Conservation (phyloP, 2,888 invertebrate genomes). For the Ptycholaimellus sp. region DNA sequence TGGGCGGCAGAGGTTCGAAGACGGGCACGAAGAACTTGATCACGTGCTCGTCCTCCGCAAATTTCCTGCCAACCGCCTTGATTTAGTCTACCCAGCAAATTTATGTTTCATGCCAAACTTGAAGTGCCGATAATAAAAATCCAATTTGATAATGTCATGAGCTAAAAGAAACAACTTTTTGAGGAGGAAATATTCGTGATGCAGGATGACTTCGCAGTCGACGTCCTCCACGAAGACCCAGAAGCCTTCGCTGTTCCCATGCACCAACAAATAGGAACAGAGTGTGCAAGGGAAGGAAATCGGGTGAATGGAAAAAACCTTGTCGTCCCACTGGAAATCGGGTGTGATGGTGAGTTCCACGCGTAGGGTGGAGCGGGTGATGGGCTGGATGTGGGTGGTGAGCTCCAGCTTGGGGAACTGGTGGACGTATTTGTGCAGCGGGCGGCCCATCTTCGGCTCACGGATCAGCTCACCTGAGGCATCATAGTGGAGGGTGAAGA, state of each 20-base stretch:
- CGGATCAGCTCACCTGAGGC: conserved; percentile 62
- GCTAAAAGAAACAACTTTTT: conserved; percentile 36
- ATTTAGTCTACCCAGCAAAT: background rate
- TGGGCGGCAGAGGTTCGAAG: conserved; percentile 89
- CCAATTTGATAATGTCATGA: conserved; percentile 2
- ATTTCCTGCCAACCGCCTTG: conserved; percentile 40
- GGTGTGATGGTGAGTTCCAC: conserved; percentile 91
- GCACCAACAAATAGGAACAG: conserved; percentile 28
- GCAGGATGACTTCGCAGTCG: conserved; percentile 46
- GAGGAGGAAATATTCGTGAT: conserved; percentile 78
- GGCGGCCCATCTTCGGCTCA: conserved; percentile 72
- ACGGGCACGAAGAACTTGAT: conserved; percentile 95
- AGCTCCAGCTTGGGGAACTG: conserved; percentile 81
- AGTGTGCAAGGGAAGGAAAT: background rate
- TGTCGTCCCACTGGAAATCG: conserved; percentile 98
- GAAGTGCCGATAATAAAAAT: background rate
- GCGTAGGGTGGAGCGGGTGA: conserved; percentile 58
- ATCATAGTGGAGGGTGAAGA: no score
- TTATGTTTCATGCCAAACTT: background rate
- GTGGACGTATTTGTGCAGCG: conserved; percentile 79
- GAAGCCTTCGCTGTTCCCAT: conserved; percentile 38
- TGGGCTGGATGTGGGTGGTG: conserved; percentile 87
- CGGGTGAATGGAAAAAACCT: conserved; percentile 26
- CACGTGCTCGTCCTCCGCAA: conserved; percentile 71
- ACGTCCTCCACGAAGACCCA: conserved; percentile 42